Conservation (phyloP, 2,797 vertebrate species). For the Pantherophis alleghaniensis region DNA sequence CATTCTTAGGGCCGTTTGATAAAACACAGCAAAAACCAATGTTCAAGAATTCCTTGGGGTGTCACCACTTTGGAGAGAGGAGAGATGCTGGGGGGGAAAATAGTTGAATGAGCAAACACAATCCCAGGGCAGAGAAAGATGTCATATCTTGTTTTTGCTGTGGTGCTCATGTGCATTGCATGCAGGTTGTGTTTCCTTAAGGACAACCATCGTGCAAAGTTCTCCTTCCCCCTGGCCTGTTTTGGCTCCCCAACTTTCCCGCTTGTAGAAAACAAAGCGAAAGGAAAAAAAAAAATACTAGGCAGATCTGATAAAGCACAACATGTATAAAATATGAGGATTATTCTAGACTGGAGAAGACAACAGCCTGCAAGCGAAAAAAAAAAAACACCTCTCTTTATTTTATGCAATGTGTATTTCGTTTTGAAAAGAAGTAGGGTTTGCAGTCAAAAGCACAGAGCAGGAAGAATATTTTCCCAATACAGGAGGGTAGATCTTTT, state of each 20-base stretch:
- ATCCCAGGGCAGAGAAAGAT: background rate
- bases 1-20: background rate
- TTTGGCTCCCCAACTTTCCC: background rate
- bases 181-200: background rate
- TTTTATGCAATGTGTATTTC: slow-evolving; percentile 55
- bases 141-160: background rate
- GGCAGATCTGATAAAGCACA: slow-evolving; percentile 38
- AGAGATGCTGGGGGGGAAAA: background rate
- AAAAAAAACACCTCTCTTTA: slow-evolving; percentile 34
- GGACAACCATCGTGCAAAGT: background rate
- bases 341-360: slow-evolving; percentile 38
- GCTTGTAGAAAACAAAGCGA: background rate
- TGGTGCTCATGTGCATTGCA: background rate
- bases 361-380: slow-evolving; percentile 28
- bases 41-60: background rate
- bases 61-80: background rate
- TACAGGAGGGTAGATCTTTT: slow-evolving; percentile 18
- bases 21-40: background rate
- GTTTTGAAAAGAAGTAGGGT: slow-evolving; percentile 28
- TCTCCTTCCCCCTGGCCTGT: background rate
- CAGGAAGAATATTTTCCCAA: slow-evolving; percentile 45
- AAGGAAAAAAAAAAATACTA: slow-evolving; percentile 17
- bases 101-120: background rate
- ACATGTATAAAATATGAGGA: slow-evolving; percentile 35
- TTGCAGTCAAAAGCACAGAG: slow-evolving; percentile 42